Conservation (phyloP, 2,888 invertebrate genomes). For the Andrena fulva region DNA sequence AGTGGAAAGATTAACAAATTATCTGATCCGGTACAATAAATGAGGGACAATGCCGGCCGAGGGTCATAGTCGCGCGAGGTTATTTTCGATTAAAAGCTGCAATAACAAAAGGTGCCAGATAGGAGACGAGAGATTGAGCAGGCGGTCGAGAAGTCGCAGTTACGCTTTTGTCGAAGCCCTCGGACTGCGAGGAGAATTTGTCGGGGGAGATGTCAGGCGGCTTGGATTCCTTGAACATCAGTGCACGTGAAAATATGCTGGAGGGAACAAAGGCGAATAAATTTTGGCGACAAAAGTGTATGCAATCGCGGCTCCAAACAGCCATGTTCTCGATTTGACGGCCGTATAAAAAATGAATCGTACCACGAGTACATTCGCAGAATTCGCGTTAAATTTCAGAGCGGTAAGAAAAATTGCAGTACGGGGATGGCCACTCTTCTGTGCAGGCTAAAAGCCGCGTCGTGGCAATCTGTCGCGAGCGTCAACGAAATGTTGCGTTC, state of each 20-base stretch:
- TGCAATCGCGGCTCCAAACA: neutral
- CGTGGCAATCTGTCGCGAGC: neutral
- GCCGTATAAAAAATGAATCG: slow-evolving; percentile 12
- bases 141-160: neutral
- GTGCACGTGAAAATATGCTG: slow-evolving; percentile 21
- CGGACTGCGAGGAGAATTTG: neutral
- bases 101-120: neutral
- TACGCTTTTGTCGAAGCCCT: neutral
- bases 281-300: slow-evolving; percentile 33
- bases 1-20: slow-evolving; percentile 1
- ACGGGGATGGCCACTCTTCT: neutral
- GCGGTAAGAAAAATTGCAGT: neutral
- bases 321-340: neutral
- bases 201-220: neutral
- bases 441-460: neutral
- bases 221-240: slow-evolving; percentile 4
- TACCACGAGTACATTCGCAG: neutral
- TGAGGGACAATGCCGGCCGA: neutral
- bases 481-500: slow-evolving; percentile 2
- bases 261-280: slow-evolving; percentile 29
- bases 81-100: neutral
- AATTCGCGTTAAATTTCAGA: neutral
- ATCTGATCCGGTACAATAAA: neutral
- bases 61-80: neutral
- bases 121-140: neutral